These are phyloP conservation scores for Tenthredo notha DNA, from an alignment of 2,888 invertebrate genomes.

Conservation along the genomic window DNA sequence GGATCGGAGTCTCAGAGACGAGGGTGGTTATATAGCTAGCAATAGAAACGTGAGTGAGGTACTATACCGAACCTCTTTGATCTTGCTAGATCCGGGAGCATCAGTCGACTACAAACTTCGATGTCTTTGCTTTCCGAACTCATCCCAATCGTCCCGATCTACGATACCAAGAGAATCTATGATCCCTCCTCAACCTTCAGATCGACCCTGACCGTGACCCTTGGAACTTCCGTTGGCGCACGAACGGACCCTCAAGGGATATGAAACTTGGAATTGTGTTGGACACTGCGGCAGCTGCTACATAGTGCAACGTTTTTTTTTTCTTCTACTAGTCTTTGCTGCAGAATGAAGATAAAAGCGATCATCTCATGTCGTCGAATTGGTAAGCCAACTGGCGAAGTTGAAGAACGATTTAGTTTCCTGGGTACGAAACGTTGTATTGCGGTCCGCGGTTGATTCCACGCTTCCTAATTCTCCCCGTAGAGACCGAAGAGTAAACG, in stretches of 20 bases:
- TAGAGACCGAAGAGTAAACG: background rate
- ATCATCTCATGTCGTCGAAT: too few species aligned
- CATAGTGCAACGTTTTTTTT: background rate
- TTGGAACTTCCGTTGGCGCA: background rate
- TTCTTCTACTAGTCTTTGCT: background rate
- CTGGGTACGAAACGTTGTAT: background rate
- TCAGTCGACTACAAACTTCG: background rate
- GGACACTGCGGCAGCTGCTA: background rate
- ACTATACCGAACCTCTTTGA: conserved; percentile 3
- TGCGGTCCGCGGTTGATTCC: background rate
- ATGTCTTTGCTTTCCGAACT: background rate
- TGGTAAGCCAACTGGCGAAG: too few species aligned
- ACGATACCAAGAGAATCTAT: conserved; percentile 4
- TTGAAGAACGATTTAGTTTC: background rate
- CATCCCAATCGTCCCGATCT: background rate
- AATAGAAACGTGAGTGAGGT: background rate
- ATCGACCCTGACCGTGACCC: conserved; percentile 16
- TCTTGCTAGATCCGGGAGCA: conserved; percentile 23
- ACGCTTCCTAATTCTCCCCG: background rate
- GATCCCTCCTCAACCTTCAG: background rate
- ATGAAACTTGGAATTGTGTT: background rate
- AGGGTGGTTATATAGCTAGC: too few species aligned
- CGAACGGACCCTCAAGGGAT: background rate
- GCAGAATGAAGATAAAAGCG: background rate
- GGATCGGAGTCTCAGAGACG: background rate